Evolutionary conservation across 2,888 invertebrate genomes (phyloP).

Genomic region (Tryphoninae sp.): DNA sequence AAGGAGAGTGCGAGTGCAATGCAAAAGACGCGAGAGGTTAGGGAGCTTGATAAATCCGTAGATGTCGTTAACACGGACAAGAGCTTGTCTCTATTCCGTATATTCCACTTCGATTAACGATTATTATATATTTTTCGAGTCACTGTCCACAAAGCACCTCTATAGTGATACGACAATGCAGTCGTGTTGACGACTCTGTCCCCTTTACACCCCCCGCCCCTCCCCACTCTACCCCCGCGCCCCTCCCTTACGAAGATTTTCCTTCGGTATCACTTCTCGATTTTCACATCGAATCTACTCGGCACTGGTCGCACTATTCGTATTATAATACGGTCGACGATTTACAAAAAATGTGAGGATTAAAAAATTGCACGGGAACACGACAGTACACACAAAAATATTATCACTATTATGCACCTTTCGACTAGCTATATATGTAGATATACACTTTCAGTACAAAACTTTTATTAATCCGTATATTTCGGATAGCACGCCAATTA

Average conservation of each 20-base stretch:
- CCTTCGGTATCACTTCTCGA: neutral
- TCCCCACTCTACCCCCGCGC: neutral
- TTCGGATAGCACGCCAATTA: neutral
- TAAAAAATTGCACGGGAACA: neutral
- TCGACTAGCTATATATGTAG: constrained; percentile 15
- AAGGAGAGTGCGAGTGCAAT: neutral
- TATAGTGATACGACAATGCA: neutral
- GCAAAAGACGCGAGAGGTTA: constrained; percentile 11
- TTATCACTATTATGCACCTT: constrained; percentile 41
- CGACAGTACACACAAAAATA: neutral
- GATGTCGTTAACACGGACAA: neutral
- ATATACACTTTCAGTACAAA: constrained; percentile 15
- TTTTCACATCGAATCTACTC: neutral
- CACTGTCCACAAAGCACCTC: neutral
- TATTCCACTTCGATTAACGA: neutral
- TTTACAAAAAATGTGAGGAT: neutral
- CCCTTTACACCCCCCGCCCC: neutral
- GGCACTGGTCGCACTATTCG: neutral
- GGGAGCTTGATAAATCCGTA: constrained; percentile 7
- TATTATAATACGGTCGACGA: neutral
- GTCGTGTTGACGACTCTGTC: too few relatives aligned
- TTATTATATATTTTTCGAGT: neutral
- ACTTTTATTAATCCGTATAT: constrained; percentile 17
- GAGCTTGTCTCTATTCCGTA: neutral
- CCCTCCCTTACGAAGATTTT: neutral